phyloP scores from a whole-genome alignment of 2,888 invertebrate species.

The Pollenia labialis region DNA sequence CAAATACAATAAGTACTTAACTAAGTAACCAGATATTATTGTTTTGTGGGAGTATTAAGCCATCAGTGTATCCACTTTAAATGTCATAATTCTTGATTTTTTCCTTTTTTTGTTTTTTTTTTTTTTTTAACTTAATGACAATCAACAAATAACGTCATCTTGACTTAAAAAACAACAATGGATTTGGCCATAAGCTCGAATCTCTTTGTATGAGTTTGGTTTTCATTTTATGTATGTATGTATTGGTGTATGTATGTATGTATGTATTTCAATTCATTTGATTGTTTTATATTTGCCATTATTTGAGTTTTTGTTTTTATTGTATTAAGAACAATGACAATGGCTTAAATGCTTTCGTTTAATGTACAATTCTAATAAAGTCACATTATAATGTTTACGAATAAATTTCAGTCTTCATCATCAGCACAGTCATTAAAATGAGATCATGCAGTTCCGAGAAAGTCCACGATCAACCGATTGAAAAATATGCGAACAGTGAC shows the following conservation, averaged over 20 bases:
- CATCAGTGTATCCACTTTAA: conserved; percentile 17
- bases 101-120: background rate
- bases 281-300: background rate
- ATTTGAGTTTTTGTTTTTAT: conserved; percentile 25
- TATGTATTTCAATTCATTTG: background rate
- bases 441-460: conserved; percentile 74
- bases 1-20: background rate
- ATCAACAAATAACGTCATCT: conserved; percentile 66
- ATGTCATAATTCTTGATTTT: background rate
- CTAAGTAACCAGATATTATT: conserved; percentile 31
- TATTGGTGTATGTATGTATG: too few relatives aligned
- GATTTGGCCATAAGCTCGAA: conserved; percentile 44
- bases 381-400: conserved; percentile 39
- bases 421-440: conserved; percentile 31
- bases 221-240: background rate
- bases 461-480: conserved; percentile 52
- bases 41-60: conserved; percentile 61
- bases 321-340: conserved; percentile 35
- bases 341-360: conserved; percentile 40
- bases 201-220: conserved; percentile 24
- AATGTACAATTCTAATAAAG: conserved; percentile 53
- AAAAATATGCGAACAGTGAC: background rate
- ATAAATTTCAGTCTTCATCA: conserved; percentile 53
- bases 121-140: conserved; percentile 19
- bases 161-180: conserved; percentile 50